phyloP scores from a whole-genome alignment of 2,113 vertebrate genomes.

The Edolisoma coerulescens region DNA sequence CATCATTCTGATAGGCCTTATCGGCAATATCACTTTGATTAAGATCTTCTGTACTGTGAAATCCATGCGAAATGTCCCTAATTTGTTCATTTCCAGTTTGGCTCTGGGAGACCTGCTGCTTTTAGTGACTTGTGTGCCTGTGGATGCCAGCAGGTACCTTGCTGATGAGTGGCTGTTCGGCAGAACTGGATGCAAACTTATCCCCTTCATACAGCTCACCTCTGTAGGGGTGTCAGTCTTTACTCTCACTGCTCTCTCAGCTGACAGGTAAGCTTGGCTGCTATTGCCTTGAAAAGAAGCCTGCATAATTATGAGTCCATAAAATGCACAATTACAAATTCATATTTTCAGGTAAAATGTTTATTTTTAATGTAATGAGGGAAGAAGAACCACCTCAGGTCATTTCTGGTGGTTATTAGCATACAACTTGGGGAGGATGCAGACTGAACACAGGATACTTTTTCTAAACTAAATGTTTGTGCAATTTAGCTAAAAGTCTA shows the following conservation, averaged over 20 bases:
- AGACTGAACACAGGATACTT: neutral
- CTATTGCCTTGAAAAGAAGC: neutral
- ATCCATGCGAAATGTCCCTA: constrained; percentile 88
- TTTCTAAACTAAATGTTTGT: neutral
- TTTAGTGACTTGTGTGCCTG: constrained; percentile 92
- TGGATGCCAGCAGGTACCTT: constrained; percentile 94
- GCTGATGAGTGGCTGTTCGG: constrained; percentile 94
- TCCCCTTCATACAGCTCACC: constrained; percentile 95
- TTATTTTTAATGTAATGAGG: neutral
- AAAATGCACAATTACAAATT: neutral
- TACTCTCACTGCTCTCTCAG: constrained; percentile 93
- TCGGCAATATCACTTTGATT: constrained; percentile 94
- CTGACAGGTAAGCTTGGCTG: constrained; percentile 86
- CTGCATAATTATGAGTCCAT: neutral
- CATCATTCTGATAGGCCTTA: constrained; percentile 85
- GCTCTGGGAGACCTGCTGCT: constrained; percentile 92
- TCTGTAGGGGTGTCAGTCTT: constrained; percentile 98
- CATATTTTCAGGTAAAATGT: neutral
- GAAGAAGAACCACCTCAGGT: neutral
- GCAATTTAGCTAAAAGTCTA: neutral
- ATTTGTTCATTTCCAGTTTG: constrained; percentile 93
- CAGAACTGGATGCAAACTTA: constrained; percentile 91
- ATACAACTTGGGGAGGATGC: neutral
- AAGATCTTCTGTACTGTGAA: constrained; percentile 91
- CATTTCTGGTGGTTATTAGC: neutral